phyloP scores from a whole-genome alignment of 2,888 invertebrate species.

The Perizoma flavofasciatum region DNA sequence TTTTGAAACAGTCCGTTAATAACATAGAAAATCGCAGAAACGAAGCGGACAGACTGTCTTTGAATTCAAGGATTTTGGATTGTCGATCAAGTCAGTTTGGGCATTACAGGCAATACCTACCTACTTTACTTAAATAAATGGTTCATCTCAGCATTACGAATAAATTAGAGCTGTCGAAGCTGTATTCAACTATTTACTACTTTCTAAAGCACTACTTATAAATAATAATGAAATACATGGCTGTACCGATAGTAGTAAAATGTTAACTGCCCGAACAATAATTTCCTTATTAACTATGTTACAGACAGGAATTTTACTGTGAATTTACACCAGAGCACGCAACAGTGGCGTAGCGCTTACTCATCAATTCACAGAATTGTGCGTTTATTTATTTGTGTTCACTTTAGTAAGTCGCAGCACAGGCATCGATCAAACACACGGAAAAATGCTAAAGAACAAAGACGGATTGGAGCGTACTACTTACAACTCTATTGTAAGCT shows the following conservation, averaged over 20 bases:
- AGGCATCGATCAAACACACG: conserved; percentile 35
- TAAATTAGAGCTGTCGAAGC: conserved; percentile 17
- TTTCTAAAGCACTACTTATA: conserved; percentile 25
- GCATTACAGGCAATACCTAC: too few species aligned
- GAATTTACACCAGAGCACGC: conserved; percentile 2
- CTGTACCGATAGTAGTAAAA: too few species aligned
- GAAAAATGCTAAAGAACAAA: neutral
- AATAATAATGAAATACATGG: too few species aligned
- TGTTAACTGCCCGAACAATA: too few species aligned
- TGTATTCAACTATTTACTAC: conserved; percentile 32
- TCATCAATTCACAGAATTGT: conserved; percentile 54
- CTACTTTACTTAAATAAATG: neutral
- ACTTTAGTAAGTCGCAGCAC: conserved; percentile 25
- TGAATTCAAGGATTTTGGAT: conserved; percentile 29
- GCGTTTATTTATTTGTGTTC: conserved; percentile 47
- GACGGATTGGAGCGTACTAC: conserved; percentile 39
- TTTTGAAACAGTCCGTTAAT: too few species aligned
- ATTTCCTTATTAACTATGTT: neutral
- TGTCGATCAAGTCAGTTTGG: conserved; percentile 16
- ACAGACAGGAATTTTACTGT: neutral
- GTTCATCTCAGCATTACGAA: conserved; percentile 6
- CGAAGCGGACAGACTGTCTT: conserved; percentile 3
- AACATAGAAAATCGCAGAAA: conserved; percentile 1
- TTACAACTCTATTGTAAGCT: too few species aligned
- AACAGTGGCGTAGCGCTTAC: conserved; percentile 37